These are phyloP conservation scores for Poeciliopsis prolifica DNA, from an alignment of 2,113 vertebrate species.

Conservation along the genomic window DNA sequence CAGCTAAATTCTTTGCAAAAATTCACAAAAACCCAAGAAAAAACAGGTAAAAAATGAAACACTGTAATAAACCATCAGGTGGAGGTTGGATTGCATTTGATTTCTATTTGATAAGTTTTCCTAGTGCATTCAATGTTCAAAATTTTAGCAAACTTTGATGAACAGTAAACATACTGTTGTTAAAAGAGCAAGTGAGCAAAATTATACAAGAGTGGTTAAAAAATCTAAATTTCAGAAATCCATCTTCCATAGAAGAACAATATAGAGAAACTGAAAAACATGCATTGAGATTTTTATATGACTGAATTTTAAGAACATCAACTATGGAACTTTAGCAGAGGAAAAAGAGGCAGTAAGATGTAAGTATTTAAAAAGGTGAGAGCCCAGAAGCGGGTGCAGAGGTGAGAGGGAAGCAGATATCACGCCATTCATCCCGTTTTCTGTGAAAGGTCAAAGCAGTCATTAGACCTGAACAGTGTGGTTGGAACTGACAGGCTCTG, in stretches of 20 bases:
- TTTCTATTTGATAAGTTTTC: background rate
- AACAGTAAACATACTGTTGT: background rate
- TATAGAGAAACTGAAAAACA: background rate
- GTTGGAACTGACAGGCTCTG: constrained; percentile 47
- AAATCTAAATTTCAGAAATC: background rate
- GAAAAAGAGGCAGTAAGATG: background rate
- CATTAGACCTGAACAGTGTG: constrained; percentile 57
- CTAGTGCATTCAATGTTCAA: constrained; percentile 2
- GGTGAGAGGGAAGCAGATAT: constrained; percentile 42
- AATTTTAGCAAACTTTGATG: background rate
- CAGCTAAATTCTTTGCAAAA: too few species aligned
- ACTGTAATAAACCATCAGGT: background rate
- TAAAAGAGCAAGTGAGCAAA: background rate
- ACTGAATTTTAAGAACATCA: background rate
- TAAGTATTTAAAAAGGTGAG: constrained; percentile 43
- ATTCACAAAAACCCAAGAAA: too few species aligned
- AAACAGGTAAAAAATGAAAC: too few species aligned
- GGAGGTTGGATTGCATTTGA: background rate
- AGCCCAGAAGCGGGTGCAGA: constrained; percentile 22
- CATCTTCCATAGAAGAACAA: background rate
- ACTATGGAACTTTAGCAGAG: background rate
- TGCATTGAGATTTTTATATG: background rate
- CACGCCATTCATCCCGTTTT: constrained; percentile 63
- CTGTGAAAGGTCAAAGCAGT: constrained; percentile 67
- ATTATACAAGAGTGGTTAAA: background rate